Percentiles rank a stretch among this genome's conserved stretches.
These are phyloP conservation scores for Chalcosyrphus nemorum DNA, from an alignment of 2,888 invertebrate species.

Conservation along the genomic window DNA sequence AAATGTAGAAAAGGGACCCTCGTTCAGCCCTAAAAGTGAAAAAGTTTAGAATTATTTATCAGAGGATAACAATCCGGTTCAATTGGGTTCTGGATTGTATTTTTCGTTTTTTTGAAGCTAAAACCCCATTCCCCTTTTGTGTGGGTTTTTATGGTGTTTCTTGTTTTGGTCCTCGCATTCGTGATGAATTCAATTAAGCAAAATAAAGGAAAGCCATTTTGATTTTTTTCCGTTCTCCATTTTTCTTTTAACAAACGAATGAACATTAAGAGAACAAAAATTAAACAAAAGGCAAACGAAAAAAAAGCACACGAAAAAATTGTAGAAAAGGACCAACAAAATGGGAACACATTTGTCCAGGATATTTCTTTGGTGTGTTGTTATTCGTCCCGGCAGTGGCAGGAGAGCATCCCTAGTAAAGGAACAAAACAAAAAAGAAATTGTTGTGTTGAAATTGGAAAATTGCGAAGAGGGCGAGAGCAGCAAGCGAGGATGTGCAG, in stretches of 20 bases:
- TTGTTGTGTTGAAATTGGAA: slow-evolving; percentile 41
- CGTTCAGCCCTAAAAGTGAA: slow-evolving; percentile 41
- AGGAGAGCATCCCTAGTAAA: background rate
- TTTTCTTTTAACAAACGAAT: slow-evolving; percentile 59
- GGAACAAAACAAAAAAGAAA: background rate
- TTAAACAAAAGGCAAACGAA: slow-evolving; percentile 5
- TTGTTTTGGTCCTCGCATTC: slow-evolving; percentile 61
- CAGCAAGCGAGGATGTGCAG: slow-evolving; percentile 14
- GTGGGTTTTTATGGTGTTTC: slow-evolving; percentile 53
- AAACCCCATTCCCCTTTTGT: slow-evolving; percentile 19
- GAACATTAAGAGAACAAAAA: slow-evolving; percentile 39
- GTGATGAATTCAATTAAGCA: slow-evolving; percentile 72
- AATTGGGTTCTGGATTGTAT: slow-evolving; percentile 28
- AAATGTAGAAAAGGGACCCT: slow-evolving; percentile 51
- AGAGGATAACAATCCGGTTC: slow-evolving; percentile 63
- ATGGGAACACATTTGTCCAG: slow-evolving; percentile 68
- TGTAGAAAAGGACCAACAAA: slow-evolving; percentile 12
- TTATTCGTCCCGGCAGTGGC: background rate
- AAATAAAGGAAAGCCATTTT: slow-evolving; percentile 65
- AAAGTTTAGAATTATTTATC: slow-evolving; percentile 71
- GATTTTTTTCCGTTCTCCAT: slow-evolving; percentile 13
- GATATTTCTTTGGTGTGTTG: slow-evolving; percentile 37
- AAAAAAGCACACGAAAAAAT: background rate
- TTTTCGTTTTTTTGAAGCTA: background rate
- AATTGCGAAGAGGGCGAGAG: slow-evolving; percentile 30